phyloP scores from a whole-genome alignment of 2,888 invertebrate species.

The Agrochola circellaris region DNA sequence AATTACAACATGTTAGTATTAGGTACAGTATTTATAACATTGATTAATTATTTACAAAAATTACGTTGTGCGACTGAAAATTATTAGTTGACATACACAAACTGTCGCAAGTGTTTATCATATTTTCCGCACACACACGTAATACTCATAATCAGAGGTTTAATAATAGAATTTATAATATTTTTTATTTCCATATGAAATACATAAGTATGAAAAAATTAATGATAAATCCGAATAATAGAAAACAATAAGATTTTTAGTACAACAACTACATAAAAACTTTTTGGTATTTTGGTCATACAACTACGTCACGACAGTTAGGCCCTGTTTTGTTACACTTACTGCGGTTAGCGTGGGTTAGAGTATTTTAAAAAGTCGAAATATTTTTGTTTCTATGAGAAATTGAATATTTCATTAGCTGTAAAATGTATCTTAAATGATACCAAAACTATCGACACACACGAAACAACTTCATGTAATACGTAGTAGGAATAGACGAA shows the following conservation, averaged over 20 bases:
- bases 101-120: slow-evolving; percentile 41
- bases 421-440: slow-evolving; percentile 77
- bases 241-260: slow-evolving; percentile 76
- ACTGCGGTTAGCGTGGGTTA: slow-evolving; percentile 68
- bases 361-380: slow-evolving; percentile 65
- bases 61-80: slow-evolving; percentile 72
- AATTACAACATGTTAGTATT: slow-evolving; percentile 76
- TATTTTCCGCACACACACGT: slow-evolving; percentile 67
- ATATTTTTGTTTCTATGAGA: slow-evolving; percentile 69
- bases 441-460: slow-evolving; percentile 80
- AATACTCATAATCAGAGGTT: slow-evolving; percentile 54
- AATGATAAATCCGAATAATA: slow-evolving; percentile 68
- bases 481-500: slow-evolving; percentile 82
- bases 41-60: slow-evolving; percentile 79
- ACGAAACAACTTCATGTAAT: slow-evolving; percentile 78
- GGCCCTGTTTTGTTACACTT: slow-evolving; percentile 75
- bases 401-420: slow-evolving; percentile 69
- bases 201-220: slow-evolving; percentile 55
- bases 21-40: slow-evolving; percentile 71
- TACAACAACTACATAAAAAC: slow-evolving; percentile 77
- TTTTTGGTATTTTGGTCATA: slow-evolving; percentile 81
- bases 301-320: slow-evolving; percentile 81
- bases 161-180: slow-evolving; percentile 52
- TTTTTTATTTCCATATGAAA: slow-evolving; percentile 40
- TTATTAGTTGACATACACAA: slow-evolving; percentile 51